Percentiles rank a stretch among this genome's conserved stretches.
Conservation (phyloP, 2,113 vertebrate genomes). For the Salvator merianae region DNA sequence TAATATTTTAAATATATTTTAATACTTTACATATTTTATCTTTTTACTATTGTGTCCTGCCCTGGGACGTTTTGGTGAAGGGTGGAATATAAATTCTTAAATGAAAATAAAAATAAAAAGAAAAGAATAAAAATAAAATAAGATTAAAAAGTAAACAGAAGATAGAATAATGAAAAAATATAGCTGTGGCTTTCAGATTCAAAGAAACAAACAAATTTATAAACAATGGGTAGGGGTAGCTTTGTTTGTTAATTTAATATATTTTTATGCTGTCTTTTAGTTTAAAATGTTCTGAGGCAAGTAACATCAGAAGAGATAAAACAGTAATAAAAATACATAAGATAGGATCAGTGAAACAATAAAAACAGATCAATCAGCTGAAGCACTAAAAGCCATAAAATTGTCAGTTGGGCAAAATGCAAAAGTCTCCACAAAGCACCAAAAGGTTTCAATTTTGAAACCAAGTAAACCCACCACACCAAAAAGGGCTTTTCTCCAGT, state of each 20-base stretch:
- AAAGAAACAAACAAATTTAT: background rate
- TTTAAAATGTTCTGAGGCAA: background rate
- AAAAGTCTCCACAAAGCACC: no score
- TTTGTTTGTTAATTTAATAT: background rate
- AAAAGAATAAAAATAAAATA: no score
- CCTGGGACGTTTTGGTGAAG: no score
- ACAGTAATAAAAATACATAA: slow-evolving; percentile 1
- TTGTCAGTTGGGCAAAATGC: background rate
- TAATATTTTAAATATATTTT: no score
- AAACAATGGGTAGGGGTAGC: background rate
- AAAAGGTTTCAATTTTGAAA: background rate
- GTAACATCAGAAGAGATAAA: slow-evolving; percentile 6
- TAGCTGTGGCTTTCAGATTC: background rate
- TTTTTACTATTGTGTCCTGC: no score
- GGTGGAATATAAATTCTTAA: no score
- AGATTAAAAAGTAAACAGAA: no score
- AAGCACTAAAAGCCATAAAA: background rate
- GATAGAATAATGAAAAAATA: no score
- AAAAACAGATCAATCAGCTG: background rate
- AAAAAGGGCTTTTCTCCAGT: background rate
- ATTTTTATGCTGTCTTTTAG: background rate
- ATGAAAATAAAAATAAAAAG: no score
- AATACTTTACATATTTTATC: no score
- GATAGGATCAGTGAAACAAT: background rate
- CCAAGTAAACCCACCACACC: background rate